phyloP scores from a whole-genome alignment of 2,113 vertebrate genomes.

The Crotophaga sulcirostris region DNA sequence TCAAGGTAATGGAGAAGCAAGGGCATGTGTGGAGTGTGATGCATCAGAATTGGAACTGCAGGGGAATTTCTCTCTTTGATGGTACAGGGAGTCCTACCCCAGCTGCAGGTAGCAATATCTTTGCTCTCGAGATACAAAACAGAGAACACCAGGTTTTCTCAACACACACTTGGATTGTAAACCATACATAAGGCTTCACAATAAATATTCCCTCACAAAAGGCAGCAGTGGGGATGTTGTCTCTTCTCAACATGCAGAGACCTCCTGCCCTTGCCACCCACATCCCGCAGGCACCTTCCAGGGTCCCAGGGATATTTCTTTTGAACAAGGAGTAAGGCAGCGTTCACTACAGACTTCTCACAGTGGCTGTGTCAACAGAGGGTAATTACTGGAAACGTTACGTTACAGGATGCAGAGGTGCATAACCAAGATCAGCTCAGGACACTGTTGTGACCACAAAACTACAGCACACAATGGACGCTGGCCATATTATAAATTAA shows the following conservation, averaged over 20 bases:
- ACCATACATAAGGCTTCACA: not conserved
- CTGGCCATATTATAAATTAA: not conserved
- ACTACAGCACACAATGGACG: not conserved
- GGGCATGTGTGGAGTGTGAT: not conserved
- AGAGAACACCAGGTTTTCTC: not conserved
- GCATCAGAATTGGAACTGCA: not conserved
- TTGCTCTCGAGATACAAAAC: not conserved
- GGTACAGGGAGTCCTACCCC: not conserved
- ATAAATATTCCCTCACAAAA: not conserved
- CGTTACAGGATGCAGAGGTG: not conserved
- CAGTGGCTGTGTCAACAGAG: not conserved
- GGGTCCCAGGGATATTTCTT: not conserved
- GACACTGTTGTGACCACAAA: not conserved
- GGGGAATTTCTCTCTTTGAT: not conserved
- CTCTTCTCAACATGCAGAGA: not conserved
- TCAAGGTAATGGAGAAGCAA: not conserved
- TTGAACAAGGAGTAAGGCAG: not conserved
- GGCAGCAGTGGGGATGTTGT: not conserved
- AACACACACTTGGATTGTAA: not conserved
- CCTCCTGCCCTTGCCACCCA: not conserved
- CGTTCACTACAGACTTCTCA: not conserved
- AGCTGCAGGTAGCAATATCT: not conserved
- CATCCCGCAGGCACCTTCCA: not conserved
- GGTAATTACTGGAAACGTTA: not conserved
- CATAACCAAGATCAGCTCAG: not conserved